phyloP scores from a whole-genome alignment of 2,888 invertebrate genomes.

The Aleiodes alternator region DNA sequence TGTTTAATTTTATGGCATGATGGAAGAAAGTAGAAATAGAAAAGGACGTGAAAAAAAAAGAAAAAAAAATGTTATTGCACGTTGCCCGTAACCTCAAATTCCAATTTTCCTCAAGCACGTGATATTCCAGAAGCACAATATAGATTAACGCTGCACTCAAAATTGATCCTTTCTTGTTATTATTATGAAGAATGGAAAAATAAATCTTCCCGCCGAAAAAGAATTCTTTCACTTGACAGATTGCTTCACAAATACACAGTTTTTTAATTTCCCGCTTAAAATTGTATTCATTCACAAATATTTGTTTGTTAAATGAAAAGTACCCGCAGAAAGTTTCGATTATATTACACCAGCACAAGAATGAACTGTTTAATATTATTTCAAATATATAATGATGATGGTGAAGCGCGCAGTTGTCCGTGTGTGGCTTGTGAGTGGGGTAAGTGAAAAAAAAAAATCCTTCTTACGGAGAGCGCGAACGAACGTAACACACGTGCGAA shows the following conservation, averaged over 20 bases:
- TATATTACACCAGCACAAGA: background rate
- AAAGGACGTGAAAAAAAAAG: too few relatives aligned
- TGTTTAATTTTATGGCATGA: background rate
- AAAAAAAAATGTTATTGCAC: slow-evolving; percentile 3
- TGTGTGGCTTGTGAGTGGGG: slow-evolving; percentile 48
- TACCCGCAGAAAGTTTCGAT: background rate
- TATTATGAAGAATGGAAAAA: background rate
- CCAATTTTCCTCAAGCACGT: background rate
- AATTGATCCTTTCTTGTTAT: background rate
- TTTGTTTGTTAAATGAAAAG: too few relatives aligned
- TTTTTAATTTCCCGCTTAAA: background rate
- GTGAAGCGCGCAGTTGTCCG: slow-evolving; percentile 65
- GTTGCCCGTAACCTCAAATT: slow-evolving; percentile 3
- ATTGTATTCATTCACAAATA: too few relatives aligned
- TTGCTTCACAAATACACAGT: slow-evolving; percentile 1
- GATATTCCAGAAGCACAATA: background rate
- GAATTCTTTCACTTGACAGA: background rate
- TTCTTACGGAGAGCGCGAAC: slow-evolving; percentile 59
- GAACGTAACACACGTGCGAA: slow-evolving; percentile 62
- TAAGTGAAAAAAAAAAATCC: slow-evolving; percentile 38
- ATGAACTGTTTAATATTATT: slow-evolving; percentile 11
- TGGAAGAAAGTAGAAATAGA: background rate
- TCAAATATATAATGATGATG: background rate
- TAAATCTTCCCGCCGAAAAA: slow-evolving; percentile 19
- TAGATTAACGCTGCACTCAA: background rate